phyloP scores from a whole-genome alignment of 2,113 vertebrate species.

The Poecile atricapillus region DNA sequence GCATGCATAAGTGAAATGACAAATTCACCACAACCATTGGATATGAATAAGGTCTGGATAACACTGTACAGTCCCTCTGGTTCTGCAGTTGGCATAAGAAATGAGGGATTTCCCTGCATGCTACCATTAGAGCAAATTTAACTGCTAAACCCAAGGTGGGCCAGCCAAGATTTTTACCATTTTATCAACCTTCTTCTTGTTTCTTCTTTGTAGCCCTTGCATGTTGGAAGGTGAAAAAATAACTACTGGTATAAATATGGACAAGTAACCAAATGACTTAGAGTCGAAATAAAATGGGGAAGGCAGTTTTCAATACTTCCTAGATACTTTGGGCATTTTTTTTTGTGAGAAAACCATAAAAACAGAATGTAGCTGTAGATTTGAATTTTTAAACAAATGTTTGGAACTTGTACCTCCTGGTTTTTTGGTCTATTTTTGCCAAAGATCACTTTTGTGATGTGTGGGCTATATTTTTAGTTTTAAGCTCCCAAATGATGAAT shows the following conservation, averaged over 20 bases:
- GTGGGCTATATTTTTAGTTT: not conserved
- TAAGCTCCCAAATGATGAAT: not conserved
- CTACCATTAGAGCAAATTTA: not conserved
- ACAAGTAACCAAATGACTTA: not conserved
- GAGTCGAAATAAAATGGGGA: not conserved
- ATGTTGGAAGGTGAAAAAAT: not conserved
- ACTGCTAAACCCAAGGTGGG: not conserved
- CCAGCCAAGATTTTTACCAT: not conserved
- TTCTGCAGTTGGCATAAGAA: not conserved
- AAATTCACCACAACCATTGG: not conserved
- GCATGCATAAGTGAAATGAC: constrained; percentile 3
- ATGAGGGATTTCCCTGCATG: not conserved
- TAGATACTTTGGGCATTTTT: not conserved
- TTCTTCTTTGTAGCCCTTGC: not conserved
- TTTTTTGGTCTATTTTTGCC: not conserved
- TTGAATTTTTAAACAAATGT: not conserved
- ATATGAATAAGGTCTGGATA: not conserved
- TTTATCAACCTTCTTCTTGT: not conserved
- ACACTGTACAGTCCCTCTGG: not conserved
- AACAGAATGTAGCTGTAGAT: not conserved
- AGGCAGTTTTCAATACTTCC: not conserved
- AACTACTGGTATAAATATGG: not conserved
- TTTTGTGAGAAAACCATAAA: not conserved
- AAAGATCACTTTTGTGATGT: not conserved
- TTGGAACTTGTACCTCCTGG: not conserved